Conservation (phyloP, 2,888 invertebrate genomes). For the Tiliacea aurago region DNA sequence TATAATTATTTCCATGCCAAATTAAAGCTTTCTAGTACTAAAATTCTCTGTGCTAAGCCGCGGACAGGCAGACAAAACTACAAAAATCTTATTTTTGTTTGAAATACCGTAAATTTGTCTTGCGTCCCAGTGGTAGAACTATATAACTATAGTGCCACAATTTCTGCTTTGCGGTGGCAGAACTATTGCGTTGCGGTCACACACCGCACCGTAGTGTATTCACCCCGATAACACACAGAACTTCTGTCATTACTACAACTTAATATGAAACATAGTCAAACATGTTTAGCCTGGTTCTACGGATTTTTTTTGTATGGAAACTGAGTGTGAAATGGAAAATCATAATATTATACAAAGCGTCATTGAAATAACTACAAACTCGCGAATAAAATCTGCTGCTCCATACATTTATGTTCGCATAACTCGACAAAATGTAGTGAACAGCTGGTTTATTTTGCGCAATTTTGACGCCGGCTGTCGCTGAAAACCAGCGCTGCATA, state of each 20-base stretch:
- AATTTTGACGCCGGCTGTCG: too few species aligned
- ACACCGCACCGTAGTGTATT: background rate
- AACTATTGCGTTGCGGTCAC: conserved; percentile 17
- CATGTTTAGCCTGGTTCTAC: background rate
- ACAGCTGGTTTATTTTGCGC: background rate
- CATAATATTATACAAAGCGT: background rate
- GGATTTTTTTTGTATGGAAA: background rate
- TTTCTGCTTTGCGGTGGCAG: conserved; percentile 1
- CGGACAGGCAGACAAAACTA: too few species aligned
- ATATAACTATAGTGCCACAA: conserved; percentile 1
- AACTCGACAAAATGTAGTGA: background rate
- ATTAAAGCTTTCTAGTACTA: too few species aligned
- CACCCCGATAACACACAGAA: conserved; percentile 9
- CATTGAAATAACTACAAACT: background rate
- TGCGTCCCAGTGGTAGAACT: background rate
- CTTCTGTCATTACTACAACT: conserved; percentile 42
- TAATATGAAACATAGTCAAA: conserved; percentile 24
- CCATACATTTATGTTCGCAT: background rate
- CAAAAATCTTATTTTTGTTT: background rate
- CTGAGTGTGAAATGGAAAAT: background rate
- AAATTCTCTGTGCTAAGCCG: too few species aligned
- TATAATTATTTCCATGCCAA: too few species aligned
- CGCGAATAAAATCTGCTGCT: background rate
- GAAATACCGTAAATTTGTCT: background rate
- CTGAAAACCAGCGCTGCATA: too few species aligned